These are phyloP conservation scores for Heteronetta atricapilla DNA, from an alignment of 2,113 vertebrate genomes.

Conservation along the genomic window DNA sequence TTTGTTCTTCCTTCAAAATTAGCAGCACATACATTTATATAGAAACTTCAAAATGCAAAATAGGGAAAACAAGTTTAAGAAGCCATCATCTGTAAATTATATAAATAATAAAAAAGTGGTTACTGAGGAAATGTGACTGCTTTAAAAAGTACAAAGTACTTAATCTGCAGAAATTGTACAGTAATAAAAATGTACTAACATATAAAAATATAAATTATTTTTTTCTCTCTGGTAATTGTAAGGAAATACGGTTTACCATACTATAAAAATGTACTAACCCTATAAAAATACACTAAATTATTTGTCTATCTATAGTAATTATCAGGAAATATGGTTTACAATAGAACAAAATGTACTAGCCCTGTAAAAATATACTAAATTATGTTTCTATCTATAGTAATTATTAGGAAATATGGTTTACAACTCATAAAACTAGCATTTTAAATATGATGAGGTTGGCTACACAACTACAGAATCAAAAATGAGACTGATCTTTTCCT, in stretches of 20 bases:
- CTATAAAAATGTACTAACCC: conserved; percentile 70
- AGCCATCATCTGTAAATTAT: conserved; percentile 69
- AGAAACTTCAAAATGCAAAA: conserved; percentile 69
- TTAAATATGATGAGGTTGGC: conserved; percentile 49
- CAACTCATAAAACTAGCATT: conserved; percentile 49
- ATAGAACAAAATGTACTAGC: conserved; percentile 66
- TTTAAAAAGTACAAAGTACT: conserved; percentile 64
- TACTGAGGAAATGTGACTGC: conserved; percentile 46
- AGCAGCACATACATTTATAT: conserved; percentile 71
- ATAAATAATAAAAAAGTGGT: conserved; percentile 74
- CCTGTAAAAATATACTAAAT: conserved; percentile 72
- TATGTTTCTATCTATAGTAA: conserved; percentile 49
- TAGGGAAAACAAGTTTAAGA: conserved; percentile 72
- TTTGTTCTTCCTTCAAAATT: conserved; percentile 79
- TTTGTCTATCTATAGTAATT: conserved; percentile 74
- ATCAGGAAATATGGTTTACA: conserved; percentile 73
- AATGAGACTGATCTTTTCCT: not conserved
- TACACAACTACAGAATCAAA: conserved; percentile 25
- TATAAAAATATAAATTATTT: conserved; percentile 76
- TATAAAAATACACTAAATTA: conserved; percentile 75
- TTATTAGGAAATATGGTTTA: conserved; percentile 64
- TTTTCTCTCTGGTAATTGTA: conserved; percentile 73
- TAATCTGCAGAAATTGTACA: conserved; percentile 68
- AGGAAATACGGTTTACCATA: conserved; percentile 74
- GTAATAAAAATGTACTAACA: conserved; percentile 74